phyloP scores from a whole-genome alignment of 2,888 invertebrate genomes.

The Dolichopus griseipennis region DNA sequence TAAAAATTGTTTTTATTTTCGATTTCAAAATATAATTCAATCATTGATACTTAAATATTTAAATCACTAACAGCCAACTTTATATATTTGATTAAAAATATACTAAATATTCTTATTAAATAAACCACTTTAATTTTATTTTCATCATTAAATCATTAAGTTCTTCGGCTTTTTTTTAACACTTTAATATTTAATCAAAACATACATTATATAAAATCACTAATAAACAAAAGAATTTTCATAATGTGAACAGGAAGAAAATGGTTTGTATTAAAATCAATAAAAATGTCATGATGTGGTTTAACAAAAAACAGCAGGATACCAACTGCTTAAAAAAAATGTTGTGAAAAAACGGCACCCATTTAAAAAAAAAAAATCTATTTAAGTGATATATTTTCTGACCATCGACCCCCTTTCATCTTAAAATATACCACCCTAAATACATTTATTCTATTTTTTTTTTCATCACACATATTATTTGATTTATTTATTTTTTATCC shows the following conservation, averaged over 20 bases:
- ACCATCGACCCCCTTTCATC: background rate
- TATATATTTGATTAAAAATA: no score
- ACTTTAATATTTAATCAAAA: background rate
- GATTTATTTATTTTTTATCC: no score
- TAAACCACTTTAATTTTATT: no score
- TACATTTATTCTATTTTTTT: background rate
- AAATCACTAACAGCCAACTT: no score
- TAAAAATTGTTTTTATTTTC: no score
- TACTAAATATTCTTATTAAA: no score
- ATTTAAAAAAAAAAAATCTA: background rate
- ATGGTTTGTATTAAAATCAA: background rate
- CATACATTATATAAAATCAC: background rate
- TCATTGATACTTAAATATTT: no score
- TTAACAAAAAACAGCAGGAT: conserved; percentile 1
- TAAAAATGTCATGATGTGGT: background rate
- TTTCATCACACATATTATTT: no score
- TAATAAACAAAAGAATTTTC: no score
- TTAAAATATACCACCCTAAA: background rate
- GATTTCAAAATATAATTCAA: no score
- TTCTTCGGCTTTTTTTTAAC: no score
- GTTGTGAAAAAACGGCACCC: background rate
- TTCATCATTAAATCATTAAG: no score
- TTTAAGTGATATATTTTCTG: background rate
- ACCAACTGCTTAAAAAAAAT: background rate
- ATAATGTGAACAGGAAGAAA: background rate